Base-by-base conservation (phyloP, 2,797 vertebrate species). In the Urosaurus nigricauda region DNA sequence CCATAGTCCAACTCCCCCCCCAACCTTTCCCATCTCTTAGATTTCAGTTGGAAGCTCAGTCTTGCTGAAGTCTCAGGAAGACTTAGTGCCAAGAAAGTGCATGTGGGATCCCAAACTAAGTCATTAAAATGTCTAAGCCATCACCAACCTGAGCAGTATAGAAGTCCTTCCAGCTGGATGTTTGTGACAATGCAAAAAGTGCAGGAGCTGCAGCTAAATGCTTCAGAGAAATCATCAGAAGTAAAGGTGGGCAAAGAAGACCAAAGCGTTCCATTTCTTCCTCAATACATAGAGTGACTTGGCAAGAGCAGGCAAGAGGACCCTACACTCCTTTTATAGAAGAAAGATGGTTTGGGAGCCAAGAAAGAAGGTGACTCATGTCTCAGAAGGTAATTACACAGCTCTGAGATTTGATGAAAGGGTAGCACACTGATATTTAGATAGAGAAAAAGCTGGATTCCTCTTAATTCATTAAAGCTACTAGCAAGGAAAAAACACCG, bases 371-470 rank as follows among this genome's bases (percentile, higher is more conserved):
- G 93, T 96, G 96, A 96, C 84, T 96, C 95, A 96, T 93, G 96
- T 96, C 95, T 96, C 93, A 85, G 85, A 94, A 84, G 84, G 85
- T 96, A 96, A 95, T 96, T 95, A 96, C 5, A 96, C 92, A 94
- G 92, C 84, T 93, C n/a, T 4, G 32, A 63, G 87, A 78, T 84
- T 92, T 95, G 95, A 95, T 96, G 95, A 95, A 0, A 80, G 95
- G 95, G 92, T 94, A 92, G 71, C 86, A 86, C 78, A 87, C 32
- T 56, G 0, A 29, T 73, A 43, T 78, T 73, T 86, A 88, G 87
- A 84, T 90, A 56, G 75, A 84, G 88, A 87, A 84, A 79, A 90
- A 90, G 92, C 63, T 87, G 86, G 78, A 43, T 87, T 90, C 90
- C 89, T 84, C 86, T 74, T 2, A 24, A 92, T 80, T 75, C 87